Conservation (phyloP, 2,888 invertebrate species). For the Drosophila lutescens region DNA sequence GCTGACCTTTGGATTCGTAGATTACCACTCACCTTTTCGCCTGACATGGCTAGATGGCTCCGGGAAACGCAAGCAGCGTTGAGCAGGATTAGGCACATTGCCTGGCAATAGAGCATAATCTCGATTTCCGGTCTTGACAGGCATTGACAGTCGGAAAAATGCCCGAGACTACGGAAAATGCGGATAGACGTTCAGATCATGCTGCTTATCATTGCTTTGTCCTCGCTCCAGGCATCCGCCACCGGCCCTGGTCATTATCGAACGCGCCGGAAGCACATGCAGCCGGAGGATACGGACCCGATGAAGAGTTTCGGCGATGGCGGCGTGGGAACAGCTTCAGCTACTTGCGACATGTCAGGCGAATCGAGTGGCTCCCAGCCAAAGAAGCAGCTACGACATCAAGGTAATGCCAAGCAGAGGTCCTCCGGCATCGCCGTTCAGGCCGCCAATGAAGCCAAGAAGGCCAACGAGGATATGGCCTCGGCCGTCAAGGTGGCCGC, state of each 20-base stretch:
- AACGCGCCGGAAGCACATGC: slow-evolving; percentile 22
- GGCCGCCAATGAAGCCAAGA: slow-evolving; percentile 88
- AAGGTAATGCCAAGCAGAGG: slow-evolving; percentile 80
- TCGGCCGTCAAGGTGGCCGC: slow-evolving; percentile 89
- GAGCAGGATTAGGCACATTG: background rate
- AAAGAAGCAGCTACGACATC: background rate
- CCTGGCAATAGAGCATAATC: slow-evolving; percentile 2
- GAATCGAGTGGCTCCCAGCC: background rate
- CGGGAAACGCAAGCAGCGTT: background rate
- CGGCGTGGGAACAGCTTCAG: background rate
- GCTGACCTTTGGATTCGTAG: too few relatives aligned
- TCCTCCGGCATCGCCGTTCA: slow-evolving; percentile 88
- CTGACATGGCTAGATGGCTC: background rate
- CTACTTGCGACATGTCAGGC: background rate
- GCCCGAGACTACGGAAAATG: slow-evolving; percentile 55
- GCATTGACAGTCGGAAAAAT: slow-evolving; percentile 31
- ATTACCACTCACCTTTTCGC: background rate
- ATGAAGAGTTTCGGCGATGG: background rate
- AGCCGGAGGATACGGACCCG: background rate
- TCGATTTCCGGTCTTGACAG: slow-evolving; percentile 2
- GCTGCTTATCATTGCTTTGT: slow-evolving; percentile 40
- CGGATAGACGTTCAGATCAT: slow-evolving; percentile 47
- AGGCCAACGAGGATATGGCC: slow-evolving; percentile 84
- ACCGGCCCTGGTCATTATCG: slow-evolving; percentile 1
- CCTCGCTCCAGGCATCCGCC: slow-evolving; percentile 4